Conservation (phyloP, 1,140 invertebrate species). For the Scylla paramamosain region DNA sequence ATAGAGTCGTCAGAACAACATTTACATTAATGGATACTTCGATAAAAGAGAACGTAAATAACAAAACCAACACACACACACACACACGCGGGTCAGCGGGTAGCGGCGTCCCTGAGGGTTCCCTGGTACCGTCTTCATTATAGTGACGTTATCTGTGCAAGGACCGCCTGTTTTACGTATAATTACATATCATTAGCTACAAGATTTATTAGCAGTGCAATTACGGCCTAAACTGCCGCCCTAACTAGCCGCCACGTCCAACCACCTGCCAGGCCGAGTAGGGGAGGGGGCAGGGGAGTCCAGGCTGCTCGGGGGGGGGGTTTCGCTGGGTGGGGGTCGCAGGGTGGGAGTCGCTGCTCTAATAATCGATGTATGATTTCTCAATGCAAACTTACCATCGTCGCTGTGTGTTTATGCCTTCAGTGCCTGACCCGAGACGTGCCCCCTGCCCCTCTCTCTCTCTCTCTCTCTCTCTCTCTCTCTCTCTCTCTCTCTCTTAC, state of each 20-base stretch:
- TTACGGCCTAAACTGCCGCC: background rate
- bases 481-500: background rate
- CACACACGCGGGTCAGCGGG: background rate
- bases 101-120: background rate
- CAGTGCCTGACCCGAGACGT: background rate
- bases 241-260: background rate
- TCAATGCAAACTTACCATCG: background rate
- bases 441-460: background rate
- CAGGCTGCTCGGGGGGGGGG: no score
- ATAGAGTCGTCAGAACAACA: background rate
- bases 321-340: no score
- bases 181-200: slow-evolving; percentile 23
- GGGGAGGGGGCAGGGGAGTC: no score
- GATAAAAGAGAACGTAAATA: background rate
- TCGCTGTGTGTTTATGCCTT: background rate
- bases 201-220: slow-evolving; percentile 14
- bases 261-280: background rate
- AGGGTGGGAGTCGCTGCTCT: background rate
- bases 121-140: slow-evolving; percentile 19
- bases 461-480: background rate
- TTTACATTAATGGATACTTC: background rate
- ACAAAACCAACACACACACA: background rate
- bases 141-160: slow-evolving; percentile 22
- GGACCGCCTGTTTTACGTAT: background rate
- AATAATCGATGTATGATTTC: slow-evolving; percentile 4